Percentiles rank a stretch among this genome's conserved stretches.
These are phyloP conservation scores for Falco cherrug DNA, from an alignment of 2,797 vertebrate species.

Conservation along the genomic window DNA sequence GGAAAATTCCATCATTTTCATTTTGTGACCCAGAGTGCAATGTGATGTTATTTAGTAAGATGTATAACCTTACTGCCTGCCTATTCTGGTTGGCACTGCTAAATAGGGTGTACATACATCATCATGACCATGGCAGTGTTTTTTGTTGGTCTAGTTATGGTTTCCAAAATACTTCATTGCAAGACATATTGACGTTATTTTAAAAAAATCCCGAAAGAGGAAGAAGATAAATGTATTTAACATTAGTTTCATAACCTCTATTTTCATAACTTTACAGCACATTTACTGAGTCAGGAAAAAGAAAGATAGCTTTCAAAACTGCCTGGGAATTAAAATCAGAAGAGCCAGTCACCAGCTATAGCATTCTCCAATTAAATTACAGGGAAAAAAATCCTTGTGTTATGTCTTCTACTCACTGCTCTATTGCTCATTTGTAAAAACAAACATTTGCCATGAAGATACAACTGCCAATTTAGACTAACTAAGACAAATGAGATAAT, in stretches of 20 bases:
- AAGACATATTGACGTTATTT: not conserved
- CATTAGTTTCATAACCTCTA: not conserved
- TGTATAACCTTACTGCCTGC: constrained; percentile 27
- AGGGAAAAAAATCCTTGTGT: not conserved
- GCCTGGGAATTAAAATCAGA: not conserved
- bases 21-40: constrained; percentile 45
- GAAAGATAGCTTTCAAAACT: not conserved
- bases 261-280: not conserved
- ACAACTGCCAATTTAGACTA: constrained; percentile 81
- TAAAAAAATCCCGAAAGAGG: not conserved
- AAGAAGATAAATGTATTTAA: not conserved
- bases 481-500: constrained; percentile 85
- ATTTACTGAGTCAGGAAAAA: not conserved
- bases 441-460: constrained; percentile 81
- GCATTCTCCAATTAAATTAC: constrained; percentile 24
- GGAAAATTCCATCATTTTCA: constrained; percentile 38
- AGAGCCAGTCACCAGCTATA: not conserved
- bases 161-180: constrained; percentile 10
- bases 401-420: constrained; percentile 62
- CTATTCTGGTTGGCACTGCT: constrained; percentile 4
- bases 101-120: constrained; percentile 8
- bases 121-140: not conserved
- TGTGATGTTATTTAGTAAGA: constrained; percentile 57
- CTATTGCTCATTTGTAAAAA: constrained; percentile 78
- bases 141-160: constrained; percentile 30